Percentiles rank a stretch among this genome's conserved stretches.
phyloP scores from a whole-genome alignment of 2,888 invertebrate genomes.

The Cheilosia soror region DNA sequence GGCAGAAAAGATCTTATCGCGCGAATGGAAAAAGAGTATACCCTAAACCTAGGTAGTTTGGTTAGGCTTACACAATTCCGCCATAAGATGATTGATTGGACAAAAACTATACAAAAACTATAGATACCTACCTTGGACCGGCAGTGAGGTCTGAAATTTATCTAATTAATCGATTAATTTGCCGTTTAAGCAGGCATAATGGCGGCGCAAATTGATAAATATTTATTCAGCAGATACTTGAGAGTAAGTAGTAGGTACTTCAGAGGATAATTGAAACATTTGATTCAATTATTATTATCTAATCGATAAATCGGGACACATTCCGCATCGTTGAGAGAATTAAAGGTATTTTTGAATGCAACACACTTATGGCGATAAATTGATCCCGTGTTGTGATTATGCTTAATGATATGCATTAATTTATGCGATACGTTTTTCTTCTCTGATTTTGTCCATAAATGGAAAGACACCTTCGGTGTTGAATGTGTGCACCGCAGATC shows the following conservation, averaged over 20 bases:
- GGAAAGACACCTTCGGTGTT: slow-evolving; percentile 16
- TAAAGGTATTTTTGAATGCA: slow-evolving; percentile 10
- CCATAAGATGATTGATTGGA: slow-evolving; percentile 42
- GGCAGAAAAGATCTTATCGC: slow-evolving; percentile 51
- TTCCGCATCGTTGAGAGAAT: not conserved
- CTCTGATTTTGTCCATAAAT: not conserved
- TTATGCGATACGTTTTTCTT: slow-evolving; percentile 1
- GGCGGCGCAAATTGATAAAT: slow-evolving; percentile 47
- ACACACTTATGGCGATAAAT: not conserved
- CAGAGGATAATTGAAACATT: not conserved
- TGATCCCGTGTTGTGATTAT: slow-evolving; percentile 33
- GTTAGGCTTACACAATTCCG: slow-evolving; percentile 18
- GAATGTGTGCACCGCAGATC: not conserved
- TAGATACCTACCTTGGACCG: not conserved
- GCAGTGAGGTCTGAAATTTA: not conserved
- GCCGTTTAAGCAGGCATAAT: slow-evolving; percentile 26
- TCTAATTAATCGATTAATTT: slow-evolving; percentile 52
- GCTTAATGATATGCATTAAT: slow-evolving; percentile 41
- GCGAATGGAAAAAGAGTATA: slow-evolving; percentile 12
- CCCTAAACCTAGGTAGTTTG: slow-evolving; percentile 40
- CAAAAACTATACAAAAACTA: slow-evolving; percentile 7
- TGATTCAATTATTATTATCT: not conserved
- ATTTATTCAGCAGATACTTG: slow-evolving; percentile 37
- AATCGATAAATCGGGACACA: slow-evolving; percentile 22
- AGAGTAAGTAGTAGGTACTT: not conserved